phyloP scores from a whole-genome alignment of 2,797 vertebrate genomes.

The Lepilemur ruficaudatus region DNA sequence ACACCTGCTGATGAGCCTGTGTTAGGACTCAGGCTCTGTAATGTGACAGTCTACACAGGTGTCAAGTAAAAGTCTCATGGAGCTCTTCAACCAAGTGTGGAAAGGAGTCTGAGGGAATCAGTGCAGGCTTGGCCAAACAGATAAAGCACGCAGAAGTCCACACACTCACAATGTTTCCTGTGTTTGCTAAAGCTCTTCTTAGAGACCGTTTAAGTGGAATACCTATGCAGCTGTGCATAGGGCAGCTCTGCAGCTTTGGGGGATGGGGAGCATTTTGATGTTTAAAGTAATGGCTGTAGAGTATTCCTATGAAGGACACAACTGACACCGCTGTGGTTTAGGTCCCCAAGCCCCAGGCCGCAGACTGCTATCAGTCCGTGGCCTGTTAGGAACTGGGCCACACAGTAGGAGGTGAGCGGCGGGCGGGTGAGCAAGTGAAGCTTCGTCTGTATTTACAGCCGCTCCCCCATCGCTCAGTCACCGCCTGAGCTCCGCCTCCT shows the following conservation, averaged over 20 bases:
- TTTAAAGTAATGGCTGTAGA: background rate
- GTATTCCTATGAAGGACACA: background rate
- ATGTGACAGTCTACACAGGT: rapidly evolving
- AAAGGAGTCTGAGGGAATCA: background rate
- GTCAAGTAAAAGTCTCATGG: background rate
- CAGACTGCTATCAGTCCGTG: too few species aligned
- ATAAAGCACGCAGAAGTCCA: background rate
- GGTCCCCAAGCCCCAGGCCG: background rate
- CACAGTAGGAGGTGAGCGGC: too few species aligned
- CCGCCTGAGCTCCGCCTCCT: too few species aligned
- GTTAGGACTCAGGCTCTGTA: background rate
- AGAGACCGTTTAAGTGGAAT: background rate
- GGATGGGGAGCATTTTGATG: background rate
- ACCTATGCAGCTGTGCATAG: background rate
- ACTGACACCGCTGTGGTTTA: background rate
- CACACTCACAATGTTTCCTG: background rate
- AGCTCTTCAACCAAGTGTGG: background rate
- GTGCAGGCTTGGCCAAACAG: background rate
- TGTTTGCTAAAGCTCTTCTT: background rate
- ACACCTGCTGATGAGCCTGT: too few species aligned
- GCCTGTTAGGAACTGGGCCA: too few species aligned
- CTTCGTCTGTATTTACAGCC: too few species aligned
- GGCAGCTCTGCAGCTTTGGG: too few species aligned
- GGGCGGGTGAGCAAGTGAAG: too few species aligned
- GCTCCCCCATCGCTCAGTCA: rapidly evolving